Base-by-base conservation (phyloP, 2,888 invertebrate genomes). In the Scaptomyza cyrtandrae region DNA sequence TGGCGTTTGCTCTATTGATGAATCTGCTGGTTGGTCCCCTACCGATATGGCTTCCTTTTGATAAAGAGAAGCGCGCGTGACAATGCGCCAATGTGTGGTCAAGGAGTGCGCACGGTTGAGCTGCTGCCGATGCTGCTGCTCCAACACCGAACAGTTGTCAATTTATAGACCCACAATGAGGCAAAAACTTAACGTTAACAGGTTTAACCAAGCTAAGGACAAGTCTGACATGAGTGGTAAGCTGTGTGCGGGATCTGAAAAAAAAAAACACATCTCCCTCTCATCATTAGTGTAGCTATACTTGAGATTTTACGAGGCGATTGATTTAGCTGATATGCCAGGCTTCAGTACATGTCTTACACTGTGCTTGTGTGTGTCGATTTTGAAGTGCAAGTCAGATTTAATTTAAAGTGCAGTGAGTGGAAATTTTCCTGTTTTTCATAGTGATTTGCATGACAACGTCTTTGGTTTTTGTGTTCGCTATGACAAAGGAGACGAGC, bases 81-180 rank as follows among this genome's bases (percentile, higher is more conserved):
- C 82, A 83, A 83, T 83, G 82, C 87, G 85, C 87, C 82, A 83
- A 83, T 83, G 82, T 83, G 82, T 87, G 82, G 82, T 83, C 82
- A 83, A 83, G 87, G 81, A 83, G 87, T 83, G 78, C 82, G 81
- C 81, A 82, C 81, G 81, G 75, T 78, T 86, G 81, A 84, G 85
- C 81, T 84, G 83, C 64, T 66, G 16, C 49, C 7, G 48, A 11
- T 48, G 31, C 16, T 29, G 46, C 11, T 48, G 29, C 29, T 49
- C 31, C 37, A 6, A n/a, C 37, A 31, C 43, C 64, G 65, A 62
- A 58, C 59, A 73, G 75, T 78, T 73, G 75, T 75, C 84, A 84
- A 82, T 82, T 82, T 82, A 87, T 82, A 63, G 70, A 76, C 65
- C 49, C 75, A 71, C 71, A 74, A 62, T 71, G 74, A 69, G 63